These are phyloP conservation scores for Heliconius eleuchia DNA, from an alignment of 1,140 invertebrate species.

Conservation along the genomic window DNA sequence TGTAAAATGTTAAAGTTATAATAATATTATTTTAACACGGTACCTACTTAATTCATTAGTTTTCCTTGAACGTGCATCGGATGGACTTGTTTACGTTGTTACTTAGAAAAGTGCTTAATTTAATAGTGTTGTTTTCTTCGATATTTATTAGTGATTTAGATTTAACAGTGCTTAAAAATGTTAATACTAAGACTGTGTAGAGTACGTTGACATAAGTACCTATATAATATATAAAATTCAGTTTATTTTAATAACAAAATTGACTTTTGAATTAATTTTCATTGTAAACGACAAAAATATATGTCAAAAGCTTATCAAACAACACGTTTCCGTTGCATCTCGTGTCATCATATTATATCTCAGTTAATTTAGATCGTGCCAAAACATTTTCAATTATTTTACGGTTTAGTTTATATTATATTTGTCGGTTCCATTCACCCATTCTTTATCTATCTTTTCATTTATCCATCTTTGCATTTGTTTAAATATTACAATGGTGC, in stretches of 20 bases:
- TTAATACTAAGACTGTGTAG: neutral
- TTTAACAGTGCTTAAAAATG: neutral
- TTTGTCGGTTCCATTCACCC: neutral
- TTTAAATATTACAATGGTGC: conserved; percentile 21
- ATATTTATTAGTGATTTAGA: neutral
- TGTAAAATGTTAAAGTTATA: neutral
- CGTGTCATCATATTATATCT: conserved; percentile 1
- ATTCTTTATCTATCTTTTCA: neutral
- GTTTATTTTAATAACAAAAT: conserved; percentile 1
- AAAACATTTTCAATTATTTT: neutral
- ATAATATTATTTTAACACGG: conserved; percentile 4
- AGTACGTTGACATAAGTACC: neutral
- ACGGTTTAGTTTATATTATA: neutral
- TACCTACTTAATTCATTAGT: conserved; percentile 21
- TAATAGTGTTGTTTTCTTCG: neutral
- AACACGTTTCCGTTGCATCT: conserved; percentile 2
- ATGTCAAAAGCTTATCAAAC: conserved; percentile 4
- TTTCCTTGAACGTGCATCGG: conserved; percentile 28
- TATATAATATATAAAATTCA: neutral
- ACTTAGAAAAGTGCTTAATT: neutral
- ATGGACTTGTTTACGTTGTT: conserved; percentile 22
- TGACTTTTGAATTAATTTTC: neutral
- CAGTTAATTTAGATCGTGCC: conserved; percentile 4
- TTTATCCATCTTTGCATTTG: neutral
- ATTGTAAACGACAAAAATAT: conserved; percentile 2